Base-by-base conservation (phyloP, 2,888 invertebrate species). In the Hemaris fuciformis region DNA sequence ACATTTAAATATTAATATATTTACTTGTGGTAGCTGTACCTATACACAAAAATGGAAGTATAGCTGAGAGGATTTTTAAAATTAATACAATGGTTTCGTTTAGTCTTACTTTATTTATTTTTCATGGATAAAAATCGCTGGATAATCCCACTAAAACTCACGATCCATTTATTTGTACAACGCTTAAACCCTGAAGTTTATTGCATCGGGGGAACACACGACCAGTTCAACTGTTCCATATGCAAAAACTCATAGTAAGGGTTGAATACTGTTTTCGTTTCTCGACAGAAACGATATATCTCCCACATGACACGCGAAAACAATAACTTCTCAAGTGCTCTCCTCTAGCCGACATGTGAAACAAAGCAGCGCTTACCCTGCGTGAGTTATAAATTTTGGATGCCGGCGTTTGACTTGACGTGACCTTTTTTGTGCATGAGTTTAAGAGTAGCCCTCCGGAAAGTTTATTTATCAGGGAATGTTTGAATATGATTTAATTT, bases 311-410 rank as follows among this genome's bases (percentile, higher is more conserved):
- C 86, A 82, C 67, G 77, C 64, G 82, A 85, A 87, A 87, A 87
- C 87, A 86, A 88, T 87, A 88, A 84, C 83, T 86, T 76, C 71
- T 75, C 69, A 70, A 77, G 76, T 75, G 72, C 69, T 75, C 68
- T 68, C 63, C 65, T 71, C 65, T 64, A 72, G 75, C 69, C 73
- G 79, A 77, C 76, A 77, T 74, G 73, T 73, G 78, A 80, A 80
- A 83, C 80, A 82, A 79, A 79, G 78, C 76, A 73, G 66, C 67
- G 72, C 62, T 67, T 64, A 61, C 68, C 68, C 70, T 65, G 69
- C 68, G 66, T 74, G 67, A 64, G 70, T 71, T 77, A 79, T 84
- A 83, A 74, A 83, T 85, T 80, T 82, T 79, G 73, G 69, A 81
- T 81, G 77, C 67, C 70, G 65, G 65, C 74, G 68, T 77, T 77